Base-by-base conservation (phyloP, 2,888 invertebrate genomes). In the Venusia cambrica region DNA sequence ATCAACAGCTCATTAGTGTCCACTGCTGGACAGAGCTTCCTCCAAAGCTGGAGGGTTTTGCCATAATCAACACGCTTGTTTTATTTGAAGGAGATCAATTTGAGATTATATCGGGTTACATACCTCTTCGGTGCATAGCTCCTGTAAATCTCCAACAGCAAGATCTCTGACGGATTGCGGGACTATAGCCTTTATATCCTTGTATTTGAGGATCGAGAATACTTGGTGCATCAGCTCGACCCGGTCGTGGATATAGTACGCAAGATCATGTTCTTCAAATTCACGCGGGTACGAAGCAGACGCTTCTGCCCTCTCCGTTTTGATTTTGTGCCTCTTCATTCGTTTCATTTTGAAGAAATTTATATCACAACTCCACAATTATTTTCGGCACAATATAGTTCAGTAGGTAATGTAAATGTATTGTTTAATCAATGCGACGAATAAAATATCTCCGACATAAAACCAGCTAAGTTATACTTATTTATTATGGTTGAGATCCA, bases 141-240 rank as follows among this genome's bases (percentile, higher is more conserved):
- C 91, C 53, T 90, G 88, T 7, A 91, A 67, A 51, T 90, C 88
- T 42, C 88, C 88, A 29, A 88, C 55, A 4, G 77, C 67, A 12
- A 87, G 64, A 30, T 76, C 63, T 21, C 76, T 57, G 2, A 87
- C 71, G 29, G 88, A 89, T 4, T 87, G 84, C 0, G 91, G 91
- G 0, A 89, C 88, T 60, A 91, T 77, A 3, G 88, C 78, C 33
- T 84, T 83, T 2, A 91, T 62, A 12, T 90, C 90, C 48, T 89
- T 90, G 0, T 78, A 76, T 45, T 89, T 90, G 0, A 91, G 51
- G 0, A 88, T 73, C 0, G 87, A 83, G 67, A 91, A 91, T 1
- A 90, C 83, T 66, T 91, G 90, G 12, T 89, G 89, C 60, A 90
- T 88, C 7, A 91, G 51, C 45, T 90, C 91, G 0, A 91, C 83